phyloP scores from a whole-genome alignment of 2,888 invertebrate genomes.

The Heliothis peltigera region DNA sequence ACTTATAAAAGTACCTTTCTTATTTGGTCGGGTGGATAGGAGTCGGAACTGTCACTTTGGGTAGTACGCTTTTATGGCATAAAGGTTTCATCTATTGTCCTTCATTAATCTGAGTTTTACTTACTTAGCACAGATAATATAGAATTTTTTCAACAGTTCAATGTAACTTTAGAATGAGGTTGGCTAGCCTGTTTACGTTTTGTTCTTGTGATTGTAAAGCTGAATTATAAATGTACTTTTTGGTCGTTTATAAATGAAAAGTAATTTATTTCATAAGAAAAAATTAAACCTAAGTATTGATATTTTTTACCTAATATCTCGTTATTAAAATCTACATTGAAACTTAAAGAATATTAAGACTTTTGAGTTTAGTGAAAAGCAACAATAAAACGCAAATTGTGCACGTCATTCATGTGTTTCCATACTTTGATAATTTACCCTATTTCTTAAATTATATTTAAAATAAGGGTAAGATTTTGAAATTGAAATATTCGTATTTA shows the following conservation, averaged over 20 bases:
- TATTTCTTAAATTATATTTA: constrained; percentile 18
- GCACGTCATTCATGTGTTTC: constrained; percentile 73
- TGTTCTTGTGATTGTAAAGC: constrained; percentile 15
- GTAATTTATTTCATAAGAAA: accelerated
- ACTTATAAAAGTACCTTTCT: too few species aligned
- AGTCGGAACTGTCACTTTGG: too few species aligned
- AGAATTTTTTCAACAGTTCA: constrained; percentile 44
- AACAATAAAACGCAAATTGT: constrained; percentile 69
- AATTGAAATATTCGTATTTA: background rate
- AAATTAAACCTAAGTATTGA: accelerated
- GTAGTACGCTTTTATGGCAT: too few species aligned
- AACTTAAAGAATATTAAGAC: background rate
- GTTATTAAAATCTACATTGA: accelerated
- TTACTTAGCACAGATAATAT: constrained; percentile 53
- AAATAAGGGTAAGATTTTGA: constrained; percentile 20
- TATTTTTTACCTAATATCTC: too few species aligned
- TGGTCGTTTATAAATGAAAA: background rate
- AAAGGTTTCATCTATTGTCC: too few species aligned
- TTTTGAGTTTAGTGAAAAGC: background rate
- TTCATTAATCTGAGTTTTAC: too few species aligned
- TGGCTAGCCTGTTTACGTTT: constrained; percentile 64
- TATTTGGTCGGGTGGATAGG: too few species aligned
- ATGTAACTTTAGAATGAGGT: constrained; percentile 51
- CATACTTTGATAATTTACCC: constrained; percentile 48
- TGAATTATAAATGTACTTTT: background rate